Evolutionary conservation across 2,888 invertebrate species (phyloP).

Genomic region (Dasypogon diadema): DNA sequence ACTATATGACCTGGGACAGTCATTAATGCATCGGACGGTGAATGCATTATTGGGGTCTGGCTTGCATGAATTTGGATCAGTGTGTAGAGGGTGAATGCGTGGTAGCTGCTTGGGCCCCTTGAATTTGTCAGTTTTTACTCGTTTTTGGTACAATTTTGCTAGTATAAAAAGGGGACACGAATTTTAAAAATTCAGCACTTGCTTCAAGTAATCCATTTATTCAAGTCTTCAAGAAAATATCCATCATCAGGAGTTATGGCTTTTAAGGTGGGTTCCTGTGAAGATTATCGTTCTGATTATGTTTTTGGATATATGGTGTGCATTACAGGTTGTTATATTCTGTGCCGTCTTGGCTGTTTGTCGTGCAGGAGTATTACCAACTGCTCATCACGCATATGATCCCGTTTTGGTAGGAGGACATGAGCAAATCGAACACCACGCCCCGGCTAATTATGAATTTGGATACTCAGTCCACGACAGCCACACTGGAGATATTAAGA

Average conservation of each 20-base stretch:
- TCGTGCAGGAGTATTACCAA: not conserved
- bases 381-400: not conserved
- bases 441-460: constrained; percentile 66
- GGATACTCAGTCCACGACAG: constrained; percentile 67
- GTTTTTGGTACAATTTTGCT: not conserved
- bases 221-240: constrained; percentile 14
- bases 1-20: not conserved
- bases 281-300: no score
- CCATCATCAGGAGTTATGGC: constrained; percentile 33
- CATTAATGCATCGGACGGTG: constrained; percentile 3
- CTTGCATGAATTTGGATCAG: constrained; percentile 2
- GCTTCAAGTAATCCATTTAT: not conserved
- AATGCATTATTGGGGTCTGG: not conserved
- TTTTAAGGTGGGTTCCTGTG: constrained; percentile 23
- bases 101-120: not conserved
- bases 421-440: constrained; percentile 53
- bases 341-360: not conserved
- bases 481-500: constrained; percentile 68
- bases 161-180: constrained; percentile 21
- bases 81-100: constrained; percentile 27
- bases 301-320: no score
- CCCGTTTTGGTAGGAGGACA: constrained; percentile 12
- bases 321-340: not conserved
- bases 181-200: constrained; percentile 4
- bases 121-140: constrained; percentile 16